phyloP scores from a whole-genome alignment of 2,797 vertebrate species.

The Echiichthys vipera region DNA sequence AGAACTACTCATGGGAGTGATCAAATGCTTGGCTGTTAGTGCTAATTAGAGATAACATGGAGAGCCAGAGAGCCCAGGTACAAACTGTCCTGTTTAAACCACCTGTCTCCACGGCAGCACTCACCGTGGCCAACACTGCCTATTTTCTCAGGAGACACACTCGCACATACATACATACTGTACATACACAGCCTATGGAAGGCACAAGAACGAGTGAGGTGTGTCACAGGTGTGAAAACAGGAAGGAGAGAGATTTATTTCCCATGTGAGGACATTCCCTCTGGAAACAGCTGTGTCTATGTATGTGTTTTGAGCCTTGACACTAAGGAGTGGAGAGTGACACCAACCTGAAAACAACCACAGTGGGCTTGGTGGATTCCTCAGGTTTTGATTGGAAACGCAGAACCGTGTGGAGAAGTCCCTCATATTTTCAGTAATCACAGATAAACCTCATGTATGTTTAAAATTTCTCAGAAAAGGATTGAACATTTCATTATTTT shows the following conservation, averaged over 20 bases:
- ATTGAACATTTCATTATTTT: not conserved
- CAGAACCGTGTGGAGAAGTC: not conserved
- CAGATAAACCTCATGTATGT: not conserved
- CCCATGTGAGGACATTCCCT: slow-evolving; percentile 16
- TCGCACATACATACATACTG: not conserved
- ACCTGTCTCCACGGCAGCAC: slow-evolving; percentile 32
- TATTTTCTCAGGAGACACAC: slow-evolving; percentile 3
- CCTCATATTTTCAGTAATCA: not conserved
- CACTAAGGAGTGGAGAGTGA: not conserved
- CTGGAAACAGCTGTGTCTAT: slow-evolving; percentile 11
- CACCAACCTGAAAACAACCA: slow-evolving; percentile 33
- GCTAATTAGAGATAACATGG: slow-evolving; percentile 22
- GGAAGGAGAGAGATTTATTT: slow-evolving; percentile 36
- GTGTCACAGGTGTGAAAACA: slow-evolving; percentile 36
- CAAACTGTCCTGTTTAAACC: slow-evolving; percentile 40
- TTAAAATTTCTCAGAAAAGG: not conserved
- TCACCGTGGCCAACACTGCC: slow-evolving; percentile 46
- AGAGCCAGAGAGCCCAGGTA: slow-evolving; percentile 31
- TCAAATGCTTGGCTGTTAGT: slow-evolving; percentile 24
- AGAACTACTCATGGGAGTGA: slow-evolving; percentile 51
- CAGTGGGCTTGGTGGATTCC: not conserved
- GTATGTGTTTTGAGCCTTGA: slow-evolving; percentile 11
- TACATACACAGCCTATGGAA: not conserved
- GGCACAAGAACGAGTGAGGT: slow-evolving; percentile 22
- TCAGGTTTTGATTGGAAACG: slow-evolving; percentile 13